phyloP scores from a whole-genome alignment of 2,797 vertebrate genomes.

The Hephaestus fuliginosus region DNA sequence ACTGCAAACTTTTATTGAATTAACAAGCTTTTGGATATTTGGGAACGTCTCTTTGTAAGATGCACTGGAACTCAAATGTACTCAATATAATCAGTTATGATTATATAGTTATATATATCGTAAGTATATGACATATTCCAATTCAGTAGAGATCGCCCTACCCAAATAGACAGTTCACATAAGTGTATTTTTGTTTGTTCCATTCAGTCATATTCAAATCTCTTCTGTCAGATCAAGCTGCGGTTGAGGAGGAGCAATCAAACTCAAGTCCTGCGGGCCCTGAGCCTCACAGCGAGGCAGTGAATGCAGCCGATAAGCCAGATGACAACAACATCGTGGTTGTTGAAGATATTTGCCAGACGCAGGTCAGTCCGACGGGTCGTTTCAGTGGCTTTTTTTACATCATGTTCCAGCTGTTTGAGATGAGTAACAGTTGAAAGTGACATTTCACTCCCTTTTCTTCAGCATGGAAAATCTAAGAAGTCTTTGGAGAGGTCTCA shows the following conservation, averaged over 20 bases:
- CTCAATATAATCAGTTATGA: no score
- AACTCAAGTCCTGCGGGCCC: not conserved
- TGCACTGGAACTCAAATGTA: no score
- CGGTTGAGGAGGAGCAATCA: constrained; percentile 12
- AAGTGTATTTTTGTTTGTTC: not conserved
- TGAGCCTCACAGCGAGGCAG: not conserved
- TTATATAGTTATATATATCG: no score
- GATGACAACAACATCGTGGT: constrained; percentile 68
- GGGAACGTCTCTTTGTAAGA: no score
- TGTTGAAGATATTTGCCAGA: constrained; percentile 83
- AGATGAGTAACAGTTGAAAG: not conserved
- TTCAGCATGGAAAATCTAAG: constrained; percentile 14
- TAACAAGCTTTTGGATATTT: no score
- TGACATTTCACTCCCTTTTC: not conserved
- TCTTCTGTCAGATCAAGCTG: constrained; percentile 36
- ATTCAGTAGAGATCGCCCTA: no score
- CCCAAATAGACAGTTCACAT: no score
- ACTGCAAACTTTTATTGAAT: no score
- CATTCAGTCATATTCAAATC: not conserved
- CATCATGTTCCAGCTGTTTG: not conserved
- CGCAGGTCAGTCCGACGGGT: constrained; percentile 75
- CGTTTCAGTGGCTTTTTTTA: not conserved
- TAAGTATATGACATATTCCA: no score
- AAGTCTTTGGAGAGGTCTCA: constrained; percentile 14
- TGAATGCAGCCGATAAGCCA: constrained; percentile 39